Percentiles rank a stretch among this genome's conserved stretches.
Evolutionary conservation across 2,797 vertebrate genomes (phyloP).

Genomic region (Anabacerthia variegaticeps): DNA sequence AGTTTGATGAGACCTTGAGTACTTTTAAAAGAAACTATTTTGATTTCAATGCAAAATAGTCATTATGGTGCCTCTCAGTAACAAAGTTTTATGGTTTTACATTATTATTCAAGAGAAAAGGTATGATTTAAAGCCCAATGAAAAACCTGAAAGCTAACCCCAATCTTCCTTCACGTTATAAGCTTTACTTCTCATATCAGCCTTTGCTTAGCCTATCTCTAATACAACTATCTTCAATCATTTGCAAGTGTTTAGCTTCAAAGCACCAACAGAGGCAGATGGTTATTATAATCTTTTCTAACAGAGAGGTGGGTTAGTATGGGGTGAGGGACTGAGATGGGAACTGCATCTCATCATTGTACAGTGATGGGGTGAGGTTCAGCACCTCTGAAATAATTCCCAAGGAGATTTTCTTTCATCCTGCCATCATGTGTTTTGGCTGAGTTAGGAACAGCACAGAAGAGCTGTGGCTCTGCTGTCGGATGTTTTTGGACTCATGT

Average conservation of each 20-base stretch:
- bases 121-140: neutral
- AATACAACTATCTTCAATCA: neutral
- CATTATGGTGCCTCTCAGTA: neutral
- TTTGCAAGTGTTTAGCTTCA: constrained; percentile 5
- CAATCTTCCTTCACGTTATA: neutral
- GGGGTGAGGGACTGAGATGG: neutral
- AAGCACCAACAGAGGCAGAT: neutral
- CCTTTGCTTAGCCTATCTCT: neutral
- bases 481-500: accelerated
- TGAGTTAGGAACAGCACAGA: neutral
- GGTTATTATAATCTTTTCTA: neutral
- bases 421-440: neutral
- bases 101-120: neutral
- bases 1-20: constrained; percentile 6
- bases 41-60: neutral
- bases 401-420: neutral
- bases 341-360: neutral
- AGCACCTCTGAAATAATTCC: neutral
- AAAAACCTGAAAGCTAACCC: neutral
- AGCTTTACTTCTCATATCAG: neutral
- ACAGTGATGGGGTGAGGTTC: neutral
- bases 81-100: neutral
- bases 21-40: neutral
- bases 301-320: neutral
- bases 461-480: neutral